Evolutionary conservation across 2,113 vertebrate genomes (phyloP), one percentile per base, ranked within the genome.

Genomic region (Peucedramus taeniatus): DNA sequence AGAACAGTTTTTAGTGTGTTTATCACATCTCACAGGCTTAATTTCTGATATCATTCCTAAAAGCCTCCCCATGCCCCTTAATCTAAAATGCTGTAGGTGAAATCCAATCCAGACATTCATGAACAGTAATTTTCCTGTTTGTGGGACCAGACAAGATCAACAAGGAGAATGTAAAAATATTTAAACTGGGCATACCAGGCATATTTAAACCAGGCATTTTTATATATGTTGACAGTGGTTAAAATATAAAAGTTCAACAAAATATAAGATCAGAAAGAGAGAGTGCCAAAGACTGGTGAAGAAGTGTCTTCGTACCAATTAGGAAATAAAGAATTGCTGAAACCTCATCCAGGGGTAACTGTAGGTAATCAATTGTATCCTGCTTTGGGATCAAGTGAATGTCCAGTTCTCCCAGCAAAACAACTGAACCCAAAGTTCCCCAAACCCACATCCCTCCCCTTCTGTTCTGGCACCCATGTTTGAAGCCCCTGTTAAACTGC

Each of bases 51-150:
- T 31, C 7, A 57, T 66, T 50, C 11, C 13, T 22, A 65, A 70
- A 0, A 13, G 0, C 6, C 8, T 27, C 19, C 6, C 3, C 6
- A 15, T 15, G 6, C 1, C 10, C 2, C 45, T 77, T 66, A 19
- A 51, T n/a, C 27, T 28, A 40, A 30, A 61, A 14, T 26, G 13
- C 2, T 71, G 4, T 11, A 56, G 16, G 5, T 63, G 14, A 64
- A 76, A 77, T 27, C 12, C 26, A 39, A 22, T 72, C 47, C 68
- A 69, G 11, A 22, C 9, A 61, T 31, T 49, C 3, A 35, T 2
- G 1, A 3, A 26, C 4, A 15, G 2, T 47, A n/a, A 16, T 63
- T 70, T 57, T 81, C 15, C 5, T 56, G 10, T 33, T 65, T 37
- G 6, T 22, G 14, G 74, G 6, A 28, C 6, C 3, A 49, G 49